Evolutionary conservation across 1,140 invertebrate species (phyloP).

Genomic region (Phocides pigmalion): DNA sequence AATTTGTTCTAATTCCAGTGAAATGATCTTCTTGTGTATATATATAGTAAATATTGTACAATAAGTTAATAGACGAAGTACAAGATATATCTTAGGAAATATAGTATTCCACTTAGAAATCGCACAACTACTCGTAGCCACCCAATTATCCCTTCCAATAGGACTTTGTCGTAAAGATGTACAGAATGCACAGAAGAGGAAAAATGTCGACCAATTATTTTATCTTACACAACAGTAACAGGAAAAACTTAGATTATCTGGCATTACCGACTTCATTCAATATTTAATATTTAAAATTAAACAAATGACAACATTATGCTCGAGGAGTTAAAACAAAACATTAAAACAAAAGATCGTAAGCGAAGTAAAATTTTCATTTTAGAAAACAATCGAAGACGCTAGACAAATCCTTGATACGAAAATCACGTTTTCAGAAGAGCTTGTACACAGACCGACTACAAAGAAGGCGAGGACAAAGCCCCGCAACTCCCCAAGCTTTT

Average conservation of each 20-base stretch:
- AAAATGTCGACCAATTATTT: neutral
- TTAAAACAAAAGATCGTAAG: neutral
- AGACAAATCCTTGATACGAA: constrained; percentile 32
- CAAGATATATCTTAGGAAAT: neutral
- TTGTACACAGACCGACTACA: constrained; percentile 19
- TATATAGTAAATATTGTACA: neutral
- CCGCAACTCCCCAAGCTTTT: constrained; percentile 28
- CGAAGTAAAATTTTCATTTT: neutral
- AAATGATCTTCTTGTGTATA: neutral
- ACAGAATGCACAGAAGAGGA: neutral
- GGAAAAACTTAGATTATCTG: no score
- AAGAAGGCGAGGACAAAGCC: constrained; percentile 34
- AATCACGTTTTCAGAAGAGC: constrained; percentile 35
- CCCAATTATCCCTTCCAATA: neutral
- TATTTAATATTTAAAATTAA: no score
- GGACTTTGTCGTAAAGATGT: constrained; percentile 6
- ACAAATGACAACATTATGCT: no score
- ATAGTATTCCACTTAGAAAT: neutral
- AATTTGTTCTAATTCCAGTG: neutral
- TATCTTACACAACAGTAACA: no score
- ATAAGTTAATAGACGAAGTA: neutral
- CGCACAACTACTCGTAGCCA: neutral
- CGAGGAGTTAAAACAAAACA: neutral
- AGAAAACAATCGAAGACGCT: constrained; percentile 1
- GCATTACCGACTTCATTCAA: no score